A percentile compares a stretch with the other conserved stretches of the same genome.
These are phyloP conservation scores for Camelus dromedarius DNA, from an alignment of 2,113 vertebrate genomes.

Conservation along the genomic window DNA sequence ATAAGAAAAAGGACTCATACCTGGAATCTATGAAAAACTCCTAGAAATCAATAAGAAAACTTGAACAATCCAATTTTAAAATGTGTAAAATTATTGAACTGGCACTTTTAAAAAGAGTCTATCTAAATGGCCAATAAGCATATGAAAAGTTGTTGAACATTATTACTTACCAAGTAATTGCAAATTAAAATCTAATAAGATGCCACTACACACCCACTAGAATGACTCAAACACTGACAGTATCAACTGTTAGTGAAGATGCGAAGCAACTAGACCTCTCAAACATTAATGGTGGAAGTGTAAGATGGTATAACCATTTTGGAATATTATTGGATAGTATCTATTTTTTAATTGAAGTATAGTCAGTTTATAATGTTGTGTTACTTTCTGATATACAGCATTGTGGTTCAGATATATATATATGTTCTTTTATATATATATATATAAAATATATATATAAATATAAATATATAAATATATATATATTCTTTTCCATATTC, in stretches of 20 bases:
- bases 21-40: constrained; percentile 18
- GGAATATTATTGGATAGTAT: not conserved
- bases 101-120: not conserved
- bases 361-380: too few relatives aligned
- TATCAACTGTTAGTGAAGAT: not conserved
- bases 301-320: not conserved
- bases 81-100: not conserved
- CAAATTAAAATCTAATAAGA: not conserved
- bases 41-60: not conserved
- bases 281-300: not conserved
- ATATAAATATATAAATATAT: too few relatives aligned
- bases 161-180: not conserved
- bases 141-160: not conserved
- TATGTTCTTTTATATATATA: too few relatives aligned
- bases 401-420: too few relatives aligned
- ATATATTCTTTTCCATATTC: too few relatives aligned
- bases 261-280: not conserved
- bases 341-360: too few relatives aligned
- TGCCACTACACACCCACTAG: not conserved
- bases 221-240: not conserved
- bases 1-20: not conserved
- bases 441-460: too few relatives aligned
- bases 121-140: not conserved
- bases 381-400: too few relatives aligned
- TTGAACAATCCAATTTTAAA: not conserved